A percentile compares a stretch with the other conserved stretches of the same genome.
These are phyloP conservation scores for Nerophis lumbriciformis DNA, from an alignment of 2,113 vertebrate genomes.

Conservation along the genomic window DNA sequence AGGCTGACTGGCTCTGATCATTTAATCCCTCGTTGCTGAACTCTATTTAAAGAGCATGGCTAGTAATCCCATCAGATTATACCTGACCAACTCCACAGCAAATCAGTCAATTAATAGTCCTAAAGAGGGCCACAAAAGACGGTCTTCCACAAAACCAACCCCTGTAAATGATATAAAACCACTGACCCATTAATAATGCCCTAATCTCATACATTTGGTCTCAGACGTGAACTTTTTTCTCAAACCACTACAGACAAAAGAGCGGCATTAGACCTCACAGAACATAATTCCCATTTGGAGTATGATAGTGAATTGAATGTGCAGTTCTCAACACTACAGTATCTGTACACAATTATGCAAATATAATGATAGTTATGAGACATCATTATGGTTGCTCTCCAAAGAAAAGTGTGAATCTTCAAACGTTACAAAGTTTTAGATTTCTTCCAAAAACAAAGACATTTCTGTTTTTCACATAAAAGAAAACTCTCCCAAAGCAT, in stretches of 20 bases:
- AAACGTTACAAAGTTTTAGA: too few relatives aligned
- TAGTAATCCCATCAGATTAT: conserved; percentile 66
- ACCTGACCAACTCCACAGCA: conserved; percentile 41
- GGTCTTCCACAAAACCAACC: conserved; percentile 17
- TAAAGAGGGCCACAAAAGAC: conserved; percentile 32
- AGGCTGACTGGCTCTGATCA: conserved; percentile 37
- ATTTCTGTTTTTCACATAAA: too few relatives aligned
- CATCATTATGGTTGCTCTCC: too few relatives aligned
- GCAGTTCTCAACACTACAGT: neutral
- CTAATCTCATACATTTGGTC: conserved; percentile 18
- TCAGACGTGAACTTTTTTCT: conserved; percentile 2
- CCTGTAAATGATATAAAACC: conserved; percentile 5
- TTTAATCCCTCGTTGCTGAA: conserved; percentile 56
- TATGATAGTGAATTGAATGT: neutral
- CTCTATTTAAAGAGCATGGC: conserved; percentile 64
- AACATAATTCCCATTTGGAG: neutral
- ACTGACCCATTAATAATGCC: conserved; percentile 17
- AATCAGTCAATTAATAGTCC: conserved; percentile 56
- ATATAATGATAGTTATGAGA: neutral
- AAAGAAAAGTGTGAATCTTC: too few relatives aligned
- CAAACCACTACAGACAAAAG: neutral
- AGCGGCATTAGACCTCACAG: neutral
- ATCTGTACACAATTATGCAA: neutral
- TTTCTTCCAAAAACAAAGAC: too few relatives aligned
- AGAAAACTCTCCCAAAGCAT: neutral